These are phyloP conservation scores for Anticlea derivata DNA, from an alignment of 2,888 invertebrate genomes.

Conservation along the genomic window DNA sequence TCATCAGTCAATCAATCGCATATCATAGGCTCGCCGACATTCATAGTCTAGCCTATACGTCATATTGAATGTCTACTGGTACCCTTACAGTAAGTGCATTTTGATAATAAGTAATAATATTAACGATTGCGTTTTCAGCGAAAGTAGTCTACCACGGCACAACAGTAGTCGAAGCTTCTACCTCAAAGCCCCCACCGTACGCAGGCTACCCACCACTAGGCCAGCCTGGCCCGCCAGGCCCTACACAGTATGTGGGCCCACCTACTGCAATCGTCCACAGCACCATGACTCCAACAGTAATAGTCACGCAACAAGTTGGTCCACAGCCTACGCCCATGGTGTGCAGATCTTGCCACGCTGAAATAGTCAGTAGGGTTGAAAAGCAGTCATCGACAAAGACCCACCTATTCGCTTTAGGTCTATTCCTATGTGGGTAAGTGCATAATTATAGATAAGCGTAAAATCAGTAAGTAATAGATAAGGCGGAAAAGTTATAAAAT, in stretches of 20 bases:
- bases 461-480: no score
- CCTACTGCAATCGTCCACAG: not conserved
- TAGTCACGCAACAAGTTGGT: not conserved
- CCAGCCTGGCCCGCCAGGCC: conserved; percentile 7
- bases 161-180: conserved; percentile 26
- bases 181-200: conserved; percentile 13
- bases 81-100: no score
- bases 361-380: conserved; percentile 7
- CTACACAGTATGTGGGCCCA: conserved; percentile 4
- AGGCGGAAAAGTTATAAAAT: no score
- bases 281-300: not conserved
- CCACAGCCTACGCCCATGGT: conserved; percentile 1
- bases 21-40: no score
- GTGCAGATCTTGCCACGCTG: conserved; percentile 5
- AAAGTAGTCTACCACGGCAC: conserved; percentile 33
- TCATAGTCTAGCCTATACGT: no score
- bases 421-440: conserved; percentile 13
- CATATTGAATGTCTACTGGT: no score
- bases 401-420: conserved; percentile 6
- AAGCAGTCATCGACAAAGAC: not conserved
- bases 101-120: no score
- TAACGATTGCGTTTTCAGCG: conserved; percentile 21
- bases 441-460: no score
- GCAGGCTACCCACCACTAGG: conserved; percentile 8
- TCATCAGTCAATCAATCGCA: no score